These are phyloP conservation scores for Schmidtea mediterranea DNA, from an alignment of 1,140 invertebrate genomes.

Conservation along the genomic window DNA sequence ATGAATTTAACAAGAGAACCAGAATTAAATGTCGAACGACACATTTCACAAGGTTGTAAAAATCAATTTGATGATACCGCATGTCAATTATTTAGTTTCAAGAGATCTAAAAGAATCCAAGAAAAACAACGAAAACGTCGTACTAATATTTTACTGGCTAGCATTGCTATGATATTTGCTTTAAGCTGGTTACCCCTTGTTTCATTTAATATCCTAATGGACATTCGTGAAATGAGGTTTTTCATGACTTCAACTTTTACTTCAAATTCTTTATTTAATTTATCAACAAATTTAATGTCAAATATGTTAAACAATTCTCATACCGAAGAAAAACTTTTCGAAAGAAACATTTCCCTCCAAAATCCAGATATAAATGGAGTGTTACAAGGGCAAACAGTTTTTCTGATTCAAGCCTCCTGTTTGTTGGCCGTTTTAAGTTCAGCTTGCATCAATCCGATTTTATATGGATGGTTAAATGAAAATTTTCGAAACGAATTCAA, in stretches of 20 bases:
- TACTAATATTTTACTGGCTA: constrained; percentile 15
- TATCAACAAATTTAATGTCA: too few relatives aligned
- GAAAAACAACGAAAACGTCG: constrained; percentile 8
- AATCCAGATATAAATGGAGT: constrained; percentile 6
- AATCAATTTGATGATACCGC: too few relatives aligned
- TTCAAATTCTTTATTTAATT: too few relatives aligned
- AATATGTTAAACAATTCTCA: too few relatives aligned
- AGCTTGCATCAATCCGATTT: constrained; percentile 47
- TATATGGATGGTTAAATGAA: constrained; percentile 35
- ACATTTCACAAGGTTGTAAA: too few relatives aligned
- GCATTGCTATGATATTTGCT: constrained; percentile 17
- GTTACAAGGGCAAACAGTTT: constrained; percentile 16
- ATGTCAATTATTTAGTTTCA: too few relatives aligned
- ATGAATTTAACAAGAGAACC: constrained; percentile 11
- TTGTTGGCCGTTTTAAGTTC: constrained; percentile 44
- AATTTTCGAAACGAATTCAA: constrained; percentile 32
- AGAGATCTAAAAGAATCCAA: constrained; percentile 10
- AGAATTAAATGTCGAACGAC: too few relatives aligned
- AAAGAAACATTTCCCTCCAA: too few relatives aligned
- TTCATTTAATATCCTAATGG: constrained; percentile 22
- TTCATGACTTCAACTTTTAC: too few relatives aligned
- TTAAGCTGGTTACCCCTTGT: constrained; percentile 24
- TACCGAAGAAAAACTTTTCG: too few relatives aligned
- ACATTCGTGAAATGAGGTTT: constrained; percentile 8
- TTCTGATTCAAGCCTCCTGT: constrained; percentile 20